Percentiles rank a stretch among this genome's conserved stretches.
phyloP scores from a whole-genome alignment of 2,888 invertebrate genomes.

The Trichacis sp. region DNA sequence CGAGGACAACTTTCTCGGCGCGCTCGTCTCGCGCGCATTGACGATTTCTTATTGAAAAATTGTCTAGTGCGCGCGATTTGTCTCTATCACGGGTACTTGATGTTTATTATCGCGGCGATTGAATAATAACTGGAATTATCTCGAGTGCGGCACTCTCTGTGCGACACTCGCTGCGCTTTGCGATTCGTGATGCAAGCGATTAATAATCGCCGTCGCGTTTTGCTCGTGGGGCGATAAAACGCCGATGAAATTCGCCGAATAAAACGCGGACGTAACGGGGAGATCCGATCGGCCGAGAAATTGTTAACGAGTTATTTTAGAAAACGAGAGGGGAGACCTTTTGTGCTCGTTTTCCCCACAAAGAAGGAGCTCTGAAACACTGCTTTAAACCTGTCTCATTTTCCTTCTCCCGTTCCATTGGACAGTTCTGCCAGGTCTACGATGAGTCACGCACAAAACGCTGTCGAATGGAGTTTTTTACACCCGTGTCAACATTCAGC shows the following conservation, averaged over 20 bases:
- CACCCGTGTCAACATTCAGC: too few relatives aligned
- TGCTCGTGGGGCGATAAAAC: background rate
- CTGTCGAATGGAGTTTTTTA: too few relatives aligned
- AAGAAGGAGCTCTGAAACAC: too few relatives aligned
- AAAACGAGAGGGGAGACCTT: too few relatives aligned
- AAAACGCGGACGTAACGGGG: background rate
- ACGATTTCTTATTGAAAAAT: conserved; percentile 17
- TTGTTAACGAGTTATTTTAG: too few relatives aligned
- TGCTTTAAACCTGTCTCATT: too few relatives aligned
- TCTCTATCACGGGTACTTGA: conserved; percentile 24
- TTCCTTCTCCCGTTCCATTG: too few relatives aligned
- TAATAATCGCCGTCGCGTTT: background rate
- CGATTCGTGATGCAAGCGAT: conserved; percentile 10
- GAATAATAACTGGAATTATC: conserved; percentile 30
- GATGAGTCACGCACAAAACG: too few relatives aligned
- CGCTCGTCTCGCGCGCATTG: too few relatives aligned
- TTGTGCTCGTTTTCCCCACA: too few relatives aligned
- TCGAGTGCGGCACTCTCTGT: conserved; percentile 14
- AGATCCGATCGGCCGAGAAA: background rate
- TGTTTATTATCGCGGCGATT: conserved; percentile 24
- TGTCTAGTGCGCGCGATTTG: conserved; percentile 14
- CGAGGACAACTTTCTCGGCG: too few relatives aligned
- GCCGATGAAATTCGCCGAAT: background rate
- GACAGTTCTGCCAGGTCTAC: too few relatives aligned
- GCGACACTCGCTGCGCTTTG: conserved; percentile 9